Conservation (phyloP, 1,140 invertebrate genomes). For the Dinothrombium tinctorium region DNA sequence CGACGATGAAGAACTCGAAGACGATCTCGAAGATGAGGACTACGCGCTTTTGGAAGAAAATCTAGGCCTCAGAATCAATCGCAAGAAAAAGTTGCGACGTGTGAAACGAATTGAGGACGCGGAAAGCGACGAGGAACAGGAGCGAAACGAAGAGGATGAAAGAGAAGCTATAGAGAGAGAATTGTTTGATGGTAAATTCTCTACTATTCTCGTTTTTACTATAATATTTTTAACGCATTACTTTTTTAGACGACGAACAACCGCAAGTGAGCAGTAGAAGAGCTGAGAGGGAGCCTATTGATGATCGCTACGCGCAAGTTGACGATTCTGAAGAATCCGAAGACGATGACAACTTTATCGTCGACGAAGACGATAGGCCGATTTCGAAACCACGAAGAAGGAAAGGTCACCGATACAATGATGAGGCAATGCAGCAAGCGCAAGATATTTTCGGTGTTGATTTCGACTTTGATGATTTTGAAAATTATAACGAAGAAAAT, state of each 20-base stretch:
- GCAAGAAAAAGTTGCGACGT: constrained; percentile 65
- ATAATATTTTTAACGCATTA: background rate
- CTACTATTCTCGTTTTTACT: background rate
- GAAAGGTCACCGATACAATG: constrained; percentile 55
- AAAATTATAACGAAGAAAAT: constrained; percentile 45
- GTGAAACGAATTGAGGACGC: constrained; percentile 58
- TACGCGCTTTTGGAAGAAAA: constrained; percentile 96
- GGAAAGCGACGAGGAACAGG: constrained; percentile 9
- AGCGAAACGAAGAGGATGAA: constrained; percentile 27
- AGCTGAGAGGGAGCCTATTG: background rate
- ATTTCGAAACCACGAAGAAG: constrained; percentile 62
- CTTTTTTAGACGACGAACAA: constrained; percentile 18
- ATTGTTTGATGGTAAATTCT: too few species aligned
- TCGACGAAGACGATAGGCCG: constrained; percentile 79
- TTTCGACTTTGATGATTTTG: constrained; percentile 72
- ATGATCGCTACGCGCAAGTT: constrained; percentile 3
- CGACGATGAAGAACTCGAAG: constrained; percentile 37
- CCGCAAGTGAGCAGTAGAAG: constrained; percentile 13
- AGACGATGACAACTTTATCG: constrained; percentile 89
- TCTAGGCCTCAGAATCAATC: constrained; percentile 74
- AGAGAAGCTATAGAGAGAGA: constrained; percentile 17
- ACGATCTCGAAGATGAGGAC: constrained; percentile 87
- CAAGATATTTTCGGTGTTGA: constrained; percentile 98
- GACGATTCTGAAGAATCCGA: constrained; percentile 10
- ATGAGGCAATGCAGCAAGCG: constrained; percentile 83